phyloP scores from a whole-genome alignment of 2,888 invertebrate species.

The Dorcus hopei region DNA sequence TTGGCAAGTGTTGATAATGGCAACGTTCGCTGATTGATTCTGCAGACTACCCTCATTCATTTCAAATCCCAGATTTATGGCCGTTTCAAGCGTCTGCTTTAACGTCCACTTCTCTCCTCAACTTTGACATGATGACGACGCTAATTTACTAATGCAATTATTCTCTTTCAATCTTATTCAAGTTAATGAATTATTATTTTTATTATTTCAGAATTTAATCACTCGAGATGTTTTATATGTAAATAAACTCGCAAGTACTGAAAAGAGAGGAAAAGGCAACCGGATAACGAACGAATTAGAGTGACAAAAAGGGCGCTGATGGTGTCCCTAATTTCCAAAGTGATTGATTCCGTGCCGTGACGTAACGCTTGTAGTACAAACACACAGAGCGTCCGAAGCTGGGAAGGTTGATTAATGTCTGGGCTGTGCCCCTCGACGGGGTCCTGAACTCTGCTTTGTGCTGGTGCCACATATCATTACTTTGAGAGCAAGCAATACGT shows the following conservation, averaged over 20 bases:
- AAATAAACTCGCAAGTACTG: too few species aligned
- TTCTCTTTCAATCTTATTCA: too few species aligned
- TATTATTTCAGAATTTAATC: too few species aligned
- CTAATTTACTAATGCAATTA: too few species aligned
- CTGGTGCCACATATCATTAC: neutral
- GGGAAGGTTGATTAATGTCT: neutral
- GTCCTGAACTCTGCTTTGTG: neutral
- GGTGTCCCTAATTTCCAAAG: neutral
- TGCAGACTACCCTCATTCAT: neutral
- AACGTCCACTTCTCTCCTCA: too few species aligned
- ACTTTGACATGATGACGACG: too few species aligned
- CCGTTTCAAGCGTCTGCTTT: neutral
- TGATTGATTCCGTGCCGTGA: neutral
- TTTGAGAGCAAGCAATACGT: too few species aligned
- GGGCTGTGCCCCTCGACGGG: neutral
- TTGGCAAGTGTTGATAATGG: constrained; percentile 7
- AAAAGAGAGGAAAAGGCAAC: neutral
- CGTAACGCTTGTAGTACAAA: neutral
- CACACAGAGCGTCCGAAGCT: neutral
- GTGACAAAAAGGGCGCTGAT: neutral
- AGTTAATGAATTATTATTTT: too few species aligned
- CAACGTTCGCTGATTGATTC: constrained; percentile 5
- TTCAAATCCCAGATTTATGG: neutral
- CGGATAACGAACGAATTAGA: neutral
- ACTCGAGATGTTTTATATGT: too few species aligned